Evolutionary conservation across 1,140 invertebrate species (phyloP).

Genomic region (Meloidogyne exigua): DNA sequence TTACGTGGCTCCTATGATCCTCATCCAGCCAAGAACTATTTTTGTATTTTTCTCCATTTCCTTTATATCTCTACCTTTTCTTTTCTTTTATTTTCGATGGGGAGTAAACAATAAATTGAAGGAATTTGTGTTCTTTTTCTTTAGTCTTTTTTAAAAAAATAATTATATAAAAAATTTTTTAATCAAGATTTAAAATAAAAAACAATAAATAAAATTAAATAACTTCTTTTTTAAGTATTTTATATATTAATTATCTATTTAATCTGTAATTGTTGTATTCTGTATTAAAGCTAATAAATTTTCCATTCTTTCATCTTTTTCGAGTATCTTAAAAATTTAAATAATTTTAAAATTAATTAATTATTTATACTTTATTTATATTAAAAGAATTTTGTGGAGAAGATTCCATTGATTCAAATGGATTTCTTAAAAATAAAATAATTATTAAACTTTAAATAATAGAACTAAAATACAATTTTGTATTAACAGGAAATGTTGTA

Average conservation of each 20-base stretch:
- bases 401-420: not conserved
- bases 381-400: not conserved
- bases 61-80: not conserved
- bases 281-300: slow-evolving; percentile 2
- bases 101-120: not conserved
- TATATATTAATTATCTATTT: not conserved
- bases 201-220: too few relatives aligned
- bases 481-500: slow-evolving; percentile 4
- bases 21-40: not conserved
- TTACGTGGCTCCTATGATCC: not conserved
- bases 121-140: not conserved
- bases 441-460: not conserved
- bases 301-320: slow-evolving; percentile 5
- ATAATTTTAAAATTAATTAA: not conserved
- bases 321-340: not conserved
- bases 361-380: not conserved
- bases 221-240: too few relatives aligned
- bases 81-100: not conserved
- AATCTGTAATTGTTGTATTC: not conserved
- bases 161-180: too few relatives aligned
- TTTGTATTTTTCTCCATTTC: not conserved
- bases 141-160: too few relatives aligned
- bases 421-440: not conserved
- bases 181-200: too few relatives aligned
- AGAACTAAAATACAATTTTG: not conserved